Evolutionary conservation across 2,797 vertebrate species (phyloP), one percentile per base, ranked within the genome.

Genomic region (Apodemus agrarius): DNA sequence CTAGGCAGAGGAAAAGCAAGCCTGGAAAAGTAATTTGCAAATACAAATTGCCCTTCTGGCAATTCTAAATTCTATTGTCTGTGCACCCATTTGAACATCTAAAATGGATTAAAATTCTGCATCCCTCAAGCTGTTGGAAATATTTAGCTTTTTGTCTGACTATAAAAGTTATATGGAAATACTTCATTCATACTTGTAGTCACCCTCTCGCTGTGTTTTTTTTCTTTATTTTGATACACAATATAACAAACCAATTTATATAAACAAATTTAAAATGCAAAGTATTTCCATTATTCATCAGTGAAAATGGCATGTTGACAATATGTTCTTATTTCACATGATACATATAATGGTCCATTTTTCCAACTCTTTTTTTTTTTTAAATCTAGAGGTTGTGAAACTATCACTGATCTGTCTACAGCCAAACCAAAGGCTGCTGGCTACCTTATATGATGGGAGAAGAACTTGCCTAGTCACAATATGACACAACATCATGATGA

Each of bases 1-100:
- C 43, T 61, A 89, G 91, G 92, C 85, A 93, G 74, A 89, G 79
- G 85, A 95, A 96, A 95, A 96, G 80, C 79, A 93, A 96, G 90
- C 86, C 92, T 83, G 34, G 65, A 81, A 97, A 95, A 95, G 78
- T 49, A 92, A 94, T 92, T 93, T 54, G 21, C 61, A 72, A 76
- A 96, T 65, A 83, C 17, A 86, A 90, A 22, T 46, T 75, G 43
- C 93, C 19, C 65, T 84, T 74, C 54, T 82, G 78, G 90, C 24
- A 83, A 43, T 90, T 95, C 43, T 46, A 49, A 91, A 79, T 96
- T 96, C 34, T 86, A 12, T 86, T 90, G n/a, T 80, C 65, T 88
- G 19, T 46, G 14, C 6, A 52, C 40, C 52, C 16, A 89, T 95
- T 80, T 95, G n/a, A 91, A 76, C 34, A 75, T 88, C 19, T 54